Evolutionary conservation across 1,140 invertebrate species (phyloP).

Genomic region (Euwallacea fornicatus): DNA sequence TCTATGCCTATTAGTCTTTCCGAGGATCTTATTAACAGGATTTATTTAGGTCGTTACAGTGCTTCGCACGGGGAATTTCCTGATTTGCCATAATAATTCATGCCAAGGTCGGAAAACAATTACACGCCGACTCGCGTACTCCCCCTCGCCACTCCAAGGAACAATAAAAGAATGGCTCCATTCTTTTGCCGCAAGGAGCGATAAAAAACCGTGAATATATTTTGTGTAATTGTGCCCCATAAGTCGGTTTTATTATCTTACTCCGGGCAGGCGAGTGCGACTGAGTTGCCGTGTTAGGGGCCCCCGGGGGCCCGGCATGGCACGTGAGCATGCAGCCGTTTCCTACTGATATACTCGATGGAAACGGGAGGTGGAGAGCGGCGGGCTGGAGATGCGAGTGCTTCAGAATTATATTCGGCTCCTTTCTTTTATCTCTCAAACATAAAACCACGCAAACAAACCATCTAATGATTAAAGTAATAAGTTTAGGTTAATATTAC

Average conservation of each 20-base stretch:
- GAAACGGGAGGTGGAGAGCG: not conserved
- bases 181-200: slow-evolving; percentile 52
- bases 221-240: slow-evolving; percentile 53
- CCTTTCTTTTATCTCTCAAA: not conserved
- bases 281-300: slow-evolving; percentile 50
- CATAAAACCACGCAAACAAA: too few relatives aligned
- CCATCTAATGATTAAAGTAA: too few relatives aligned
- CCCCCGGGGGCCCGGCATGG: slow-evolving; percentile 42
- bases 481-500: too few relatives aligned
- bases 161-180: slow-evolving; percentile 53
- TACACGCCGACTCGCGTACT: slow-evolving; percentile 36
- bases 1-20: slow-evolving; percentile 29
- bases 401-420: not conserved
- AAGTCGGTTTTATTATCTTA: slow-evolving; percentile 54
- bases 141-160: slow-evolving; percentile 43
- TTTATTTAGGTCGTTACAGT: slow-evolving; percentile 30
- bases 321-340: slow-evolving; percentile 45
- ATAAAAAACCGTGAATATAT: slow-evolving; percentile 55
- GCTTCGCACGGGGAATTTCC: not conserved
- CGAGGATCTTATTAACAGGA: slow-evolving; percentile 34
- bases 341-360: slow-evolving; percentile 23
- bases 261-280: slow-evolving; percentile 44
- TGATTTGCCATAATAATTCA: too few relatives aligned
- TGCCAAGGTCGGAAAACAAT: slow-evolving; percentile 48
- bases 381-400: not conserved